Evolutionary conservation across 1,140 invertebrate genomes (phyloP).

Genomic region (Pectinophora gossypiella): DNA sequence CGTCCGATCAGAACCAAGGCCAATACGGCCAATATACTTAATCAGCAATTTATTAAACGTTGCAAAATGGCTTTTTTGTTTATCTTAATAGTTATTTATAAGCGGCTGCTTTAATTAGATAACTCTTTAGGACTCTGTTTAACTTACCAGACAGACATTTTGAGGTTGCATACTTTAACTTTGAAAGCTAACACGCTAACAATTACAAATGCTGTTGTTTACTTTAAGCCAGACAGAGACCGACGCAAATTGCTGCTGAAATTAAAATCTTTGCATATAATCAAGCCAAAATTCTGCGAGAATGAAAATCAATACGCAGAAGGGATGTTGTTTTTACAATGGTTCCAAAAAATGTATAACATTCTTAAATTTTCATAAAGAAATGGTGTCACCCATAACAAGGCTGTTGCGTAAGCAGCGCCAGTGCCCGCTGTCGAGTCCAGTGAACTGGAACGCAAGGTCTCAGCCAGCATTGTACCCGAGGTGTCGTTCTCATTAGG

Average conservation of each 20-base stretch:
- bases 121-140: neutral
- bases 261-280: neutral
- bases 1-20: conserved; percentile 53
- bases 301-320: neutral
- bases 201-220: neutral
- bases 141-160: neutral
- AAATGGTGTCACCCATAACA: conserved; percentile 59
- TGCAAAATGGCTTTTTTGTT: conserved; percentile 14
- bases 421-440: conserved; percentile 49
- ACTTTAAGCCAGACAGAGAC: neutral
- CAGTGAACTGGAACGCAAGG: conserved; percentile 73
- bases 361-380: conserved; percentile 28
- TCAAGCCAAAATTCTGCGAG: neutral
- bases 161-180: neutral
- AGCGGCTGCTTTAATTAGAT: conserved; percentile 6
- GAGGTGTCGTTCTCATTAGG: conserved; percentile 59
- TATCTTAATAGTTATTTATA: neutral
- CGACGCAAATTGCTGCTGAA: neutral
- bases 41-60: conserved; percentile 26
- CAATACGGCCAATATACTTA: conserved; percentile 31
- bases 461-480: conserved; percentile 52
- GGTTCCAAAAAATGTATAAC: neutral
- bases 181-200: neutral
- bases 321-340: neutral
- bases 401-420: conserved; percentile 52